A percentile compares a stretch with the other conserved stretches of the same genome.
These are phyloP conservation scores for Micronycteris hirsuta DNA, from an alignment of 2,113 vertebrate species.

Conservation along the genomic window DNA sequence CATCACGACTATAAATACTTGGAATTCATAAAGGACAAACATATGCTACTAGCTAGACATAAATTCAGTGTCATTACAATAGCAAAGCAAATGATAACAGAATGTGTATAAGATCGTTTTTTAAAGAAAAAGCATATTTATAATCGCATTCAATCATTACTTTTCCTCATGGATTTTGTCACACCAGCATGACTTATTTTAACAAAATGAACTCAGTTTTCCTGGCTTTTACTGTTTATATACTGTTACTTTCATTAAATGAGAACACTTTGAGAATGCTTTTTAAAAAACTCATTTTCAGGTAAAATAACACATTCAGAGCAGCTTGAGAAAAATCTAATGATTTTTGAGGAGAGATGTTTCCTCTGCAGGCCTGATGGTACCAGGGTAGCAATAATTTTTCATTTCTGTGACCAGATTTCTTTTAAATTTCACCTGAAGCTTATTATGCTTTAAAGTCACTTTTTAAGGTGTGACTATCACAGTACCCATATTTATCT, in stretches of 20 bases:
- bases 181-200: neutral
- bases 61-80: neutral
- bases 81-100: neutral
- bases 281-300: neutral
- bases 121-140: neutral
- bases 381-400: neutral
- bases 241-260: neutral
- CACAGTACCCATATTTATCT: neutral
- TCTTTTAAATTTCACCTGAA: neutral
- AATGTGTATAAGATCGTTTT: neutral
- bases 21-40: neutral
- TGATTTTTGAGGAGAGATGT: neutral
- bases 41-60: neutral
- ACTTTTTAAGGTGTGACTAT: neutral
- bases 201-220: neutral
- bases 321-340: slow-evolving; percentile 16
- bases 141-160: neutral
- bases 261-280: neutral
- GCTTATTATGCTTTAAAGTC: neutral
- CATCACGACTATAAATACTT: neutral
- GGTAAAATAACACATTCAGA: slow-evolving; percentile 14
- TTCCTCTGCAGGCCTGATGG: neutral
- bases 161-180: neutral
- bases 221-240: neutral
- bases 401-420: neutral